Conservation (phyloP, 2,888 invertebrate genomes). For the Netelia inedita region DNA sequence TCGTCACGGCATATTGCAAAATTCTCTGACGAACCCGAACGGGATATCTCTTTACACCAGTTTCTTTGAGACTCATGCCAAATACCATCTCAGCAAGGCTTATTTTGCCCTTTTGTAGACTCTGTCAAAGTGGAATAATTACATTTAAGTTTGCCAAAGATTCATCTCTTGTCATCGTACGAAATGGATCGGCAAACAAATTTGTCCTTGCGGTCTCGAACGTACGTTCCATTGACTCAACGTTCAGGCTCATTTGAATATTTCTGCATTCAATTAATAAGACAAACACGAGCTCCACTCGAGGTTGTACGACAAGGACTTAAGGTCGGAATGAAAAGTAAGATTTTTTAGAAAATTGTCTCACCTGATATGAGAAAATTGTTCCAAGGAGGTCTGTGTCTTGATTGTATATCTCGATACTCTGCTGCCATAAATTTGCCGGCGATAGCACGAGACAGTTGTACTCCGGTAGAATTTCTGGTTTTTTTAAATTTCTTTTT, state of each 20-base stretch:
- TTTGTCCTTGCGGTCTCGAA: conserved; percentile 45
- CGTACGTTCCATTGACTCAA: conserved; percentile 42
- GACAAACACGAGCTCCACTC: conserved; percentile 17
- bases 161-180: conserved; percentile 4
- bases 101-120: conserved; percentile 93
- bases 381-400: conserved; percentile 93
- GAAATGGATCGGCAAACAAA: conserved; percentile 50
- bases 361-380: conserved; percentile 93
- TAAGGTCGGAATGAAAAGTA: not conserved
- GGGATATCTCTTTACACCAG: conserved; percentile 96
- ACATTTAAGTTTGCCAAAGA: conserved; percentile 17
- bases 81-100: conserved; percentile 96
- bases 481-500: conserved; percentile 87
- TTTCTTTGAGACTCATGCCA: conserved; percentile 95
- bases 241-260: conserved; percentile 55
- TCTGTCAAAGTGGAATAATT: conserved; percentile 85
- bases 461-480: conserved; percentile 94
- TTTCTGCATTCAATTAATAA: conserved; percentile 36
- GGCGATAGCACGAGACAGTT: conserved; percentile 96
- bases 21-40: conserved; percentile 93
- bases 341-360: conserved; percentile 60
- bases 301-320: conserved; percentile 5
- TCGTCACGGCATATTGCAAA: conserved; percentile 95
- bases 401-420: conserved; percentile 91
- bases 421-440: conserved; percentile 97